Evolutionary conservation across 53 echinoderm and acorn worm genomes (phyloP), one percentile per base, ranked within the genome.

Genomic region (Holothuria scabra): DNA sequence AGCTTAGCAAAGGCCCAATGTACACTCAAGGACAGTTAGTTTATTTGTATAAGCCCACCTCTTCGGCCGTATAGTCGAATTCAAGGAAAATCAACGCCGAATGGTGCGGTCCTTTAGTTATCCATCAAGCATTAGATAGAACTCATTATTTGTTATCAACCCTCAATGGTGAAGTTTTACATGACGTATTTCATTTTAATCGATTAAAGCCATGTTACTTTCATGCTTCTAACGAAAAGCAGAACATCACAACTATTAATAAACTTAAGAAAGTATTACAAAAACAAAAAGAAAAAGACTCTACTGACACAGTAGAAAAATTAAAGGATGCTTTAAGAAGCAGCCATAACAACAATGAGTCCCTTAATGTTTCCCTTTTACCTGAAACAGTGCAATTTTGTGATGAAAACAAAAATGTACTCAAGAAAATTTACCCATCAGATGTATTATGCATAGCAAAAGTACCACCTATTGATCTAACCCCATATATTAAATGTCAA

Each of bases 1-100:
- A 66, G 25, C 46, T 63, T 28, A 22, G 8, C 22, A 85, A 74
- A 35, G 35, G 64, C 16, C 86, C 86, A 24, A 79, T 86, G 37
- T 86, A 79, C 4, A 76, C 79, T 44, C n/a, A 24, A 65, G 86
- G 86, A 76, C 86, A 86, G 18, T 75, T 49, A 26, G 52, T 74
- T 26, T 74, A 74, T 11, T 74, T 74, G 21, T 74, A 74, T 46
- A 74, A 22, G 44, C 49, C 46, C 41, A 46, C 52, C 28, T 75
- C 75, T 48, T 75, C 75, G 41, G 48, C 75, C 25, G 23, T 75
- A 3, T 25, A 46, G 21, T 46, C 52, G 18, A 75, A 75, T n/a
- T 75, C 52, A 22, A 75, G 52, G 28, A 75, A 75, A 52, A 75
- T 49, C 26, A 52, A 4, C n/a, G 74, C 48, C 38, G 74, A 74